phyloP scores from a whole-genome alignment of 2,113 vertebrate species.

The Megaceryle maxima region DNA sequence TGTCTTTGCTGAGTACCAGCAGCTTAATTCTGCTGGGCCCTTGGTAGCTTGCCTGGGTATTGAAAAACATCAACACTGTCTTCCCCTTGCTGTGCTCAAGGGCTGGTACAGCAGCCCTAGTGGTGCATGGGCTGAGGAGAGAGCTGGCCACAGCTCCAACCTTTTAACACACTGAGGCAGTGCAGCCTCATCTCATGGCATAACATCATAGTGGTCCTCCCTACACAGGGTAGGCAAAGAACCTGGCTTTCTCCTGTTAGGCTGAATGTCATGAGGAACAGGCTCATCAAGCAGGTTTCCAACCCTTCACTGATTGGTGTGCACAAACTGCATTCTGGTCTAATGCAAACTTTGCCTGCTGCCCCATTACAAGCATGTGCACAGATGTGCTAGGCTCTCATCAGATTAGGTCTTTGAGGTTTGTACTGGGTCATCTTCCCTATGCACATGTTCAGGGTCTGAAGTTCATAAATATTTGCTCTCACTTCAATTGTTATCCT shows the following conservation, averaged over 20 bases:
- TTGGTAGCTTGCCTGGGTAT: not conserved
- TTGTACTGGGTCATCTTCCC: not conserved
- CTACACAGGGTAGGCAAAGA: not conserved
- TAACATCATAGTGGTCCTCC: rapidly evolving
- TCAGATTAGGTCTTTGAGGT: not conserved
- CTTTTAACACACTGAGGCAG: not conserved
- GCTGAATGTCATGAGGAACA: not conserved
- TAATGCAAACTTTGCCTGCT: not conserved
- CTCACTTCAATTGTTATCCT: not conserved
- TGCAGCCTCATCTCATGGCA: too few species aligned
- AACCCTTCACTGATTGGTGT: not conserved
- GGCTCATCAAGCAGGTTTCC: not conserved
- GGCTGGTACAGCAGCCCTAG: not conserved
- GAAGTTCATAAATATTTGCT: not conserved
- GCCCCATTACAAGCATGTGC: rapidly evolving
- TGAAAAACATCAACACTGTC: not conserved
- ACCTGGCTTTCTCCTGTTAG: not conserved
- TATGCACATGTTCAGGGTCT: rapidly evolving
- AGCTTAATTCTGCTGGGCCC: not conserved
- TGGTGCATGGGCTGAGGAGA: not conserved
- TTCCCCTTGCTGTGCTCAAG: rapidly evolving
- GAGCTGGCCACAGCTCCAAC: not conserved
- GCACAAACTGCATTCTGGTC: not conserved
- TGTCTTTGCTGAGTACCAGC: not conserved
- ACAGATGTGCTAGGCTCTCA: not conserved